These are phyloP conservation scores for Varanus komodoensis DNA, from an alignment of 2,113 vertebrate species.

Conservation along the genomic window DNA sequence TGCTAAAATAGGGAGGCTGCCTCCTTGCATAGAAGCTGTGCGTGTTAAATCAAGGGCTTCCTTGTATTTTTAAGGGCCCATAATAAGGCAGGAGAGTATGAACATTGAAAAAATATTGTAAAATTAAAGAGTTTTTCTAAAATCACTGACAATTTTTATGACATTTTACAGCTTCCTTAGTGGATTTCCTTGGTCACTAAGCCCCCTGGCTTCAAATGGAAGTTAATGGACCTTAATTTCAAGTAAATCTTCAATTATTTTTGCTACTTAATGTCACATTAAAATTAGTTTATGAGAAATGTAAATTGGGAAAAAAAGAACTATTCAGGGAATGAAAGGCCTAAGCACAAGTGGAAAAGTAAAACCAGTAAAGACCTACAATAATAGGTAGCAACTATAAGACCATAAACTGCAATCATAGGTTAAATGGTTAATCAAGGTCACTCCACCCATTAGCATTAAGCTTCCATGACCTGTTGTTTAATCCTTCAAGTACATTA, in stretches of 20 bases:
- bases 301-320: conserved; percentile 1
- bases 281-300: conserved; percentile 15
- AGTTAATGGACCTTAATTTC: conserved; percentile 18
- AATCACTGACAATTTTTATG: background rate
- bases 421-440: conserved; percentile 69
- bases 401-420: conserved; percentile 55
- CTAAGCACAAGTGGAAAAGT: background rate
- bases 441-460: conserved; percentile 61
- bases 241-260: conserved; percentile 19
- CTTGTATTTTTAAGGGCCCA: background rate
- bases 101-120: conserved; percentile 22
- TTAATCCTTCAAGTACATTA: conserved; percentile 50
- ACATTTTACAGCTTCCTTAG: background rate
- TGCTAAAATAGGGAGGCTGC: conserved; percentile 32
- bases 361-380: conserved; percentile 50
- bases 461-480: conserved; percentile 43
- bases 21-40: background rate
- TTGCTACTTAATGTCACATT: conserved; percentile 10
- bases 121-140: conserved; percentile 29
- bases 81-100: conserved; percentile 14
- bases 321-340: background rate
- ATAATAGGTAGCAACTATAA: conserved; percentile 36
- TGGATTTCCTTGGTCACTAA: background rate
- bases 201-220: conserved; percentile 24
- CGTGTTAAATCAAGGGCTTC: background rate